Base-by-base conservation (phyloP, 2,113 vertebrate species). In the Pollachius pollachius region DNA sequence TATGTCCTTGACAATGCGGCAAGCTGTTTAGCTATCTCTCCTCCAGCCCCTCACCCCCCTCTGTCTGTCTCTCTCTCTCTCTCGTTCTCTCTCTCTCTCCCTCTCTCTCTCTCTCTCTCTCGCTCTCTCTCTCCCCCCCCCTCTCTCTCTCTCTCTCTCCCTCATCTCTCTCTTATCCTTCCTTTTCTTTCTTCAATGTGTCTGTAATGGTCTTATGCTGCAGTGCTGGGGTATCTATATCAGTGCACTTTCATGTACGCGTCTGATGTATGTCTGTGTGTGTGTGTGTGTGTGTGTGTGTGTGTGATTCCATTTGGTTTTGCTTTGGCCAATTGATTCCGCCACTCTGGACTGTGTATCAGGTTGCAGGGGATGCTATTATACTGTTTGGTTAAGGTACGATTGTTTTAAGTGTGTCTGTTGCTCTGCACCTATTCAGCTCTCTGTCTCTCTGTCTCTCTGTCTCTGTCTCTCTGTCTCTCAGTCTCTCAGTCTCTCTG, bases 1-100 rank as follows among this genome's bases (percentile, higher is more conserved):
- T 92, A 84, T 91, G 91, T 92, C 91, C 91, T 93, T 93, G 91
- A 92, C 91, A 92, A 92, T 93, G 91, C 91, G 90, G 90, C 92
- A 93, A 91, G 91, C 89, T 89, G 85, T 87, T 91, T 83, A 85
- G 87, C 87, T 82, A 86, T 87, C 82, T 78, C 82, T 87, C 73
- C 79, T 84, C 67, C 86, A 71, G 73, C 75, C 84, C 71, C 63
- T 61, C 56, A 62, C 61, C 48, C 68, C 21, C 64, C 27, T 41
- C 37, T 41, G 4, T 41, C 37, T 41, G 1, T 41, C 37, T 41
- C 37, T 41, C 37, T 41, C 37, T 41, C 11, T 41, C 37, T 41
- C 37, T 11, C 37, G 4, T 8, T 41, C 6, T 41, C 37, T 41
- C 37, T 41, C 37, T 41, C 37, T 41, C 6, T 41, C 37, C 9